Evolutionary conservation across 2,113 vertebrate species (phyloP).

Genomic region (Pseudorhombus dupliciocellatus): DNA sequence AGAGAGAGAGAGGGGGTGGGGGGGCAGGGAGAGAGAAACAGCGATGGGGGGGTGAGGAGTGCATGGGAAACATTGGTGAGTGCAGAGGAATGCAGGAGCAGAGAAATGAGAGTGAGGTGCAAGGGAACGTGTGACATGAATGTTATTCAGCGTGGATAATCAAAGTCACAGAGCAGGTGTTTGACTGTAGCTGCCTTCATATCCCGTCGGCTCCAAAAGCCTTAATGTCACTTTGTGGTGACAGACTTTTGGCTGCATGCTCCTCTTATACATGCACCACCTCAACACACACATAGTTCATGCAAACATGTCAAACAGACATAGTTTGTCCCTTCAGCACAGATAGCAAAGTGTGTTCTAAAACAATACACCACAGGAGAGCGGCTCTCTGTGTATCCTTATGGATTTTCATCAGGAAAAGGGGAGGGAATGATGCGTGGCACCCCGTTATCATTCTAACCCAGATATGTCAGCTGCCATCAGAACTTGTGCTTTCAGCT

Average conservation of each 20-base stretch:
- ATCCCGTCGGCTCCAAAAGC: not conserved
- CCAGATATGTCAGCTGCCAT: conserved; percentile 76
- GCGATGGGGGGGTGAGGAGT: conserved; percentile 21
- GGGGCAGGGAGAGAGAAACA: conserved; percentile 9
- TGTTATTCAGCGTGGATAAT: conserved; percentile 55
- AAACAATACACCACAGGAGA: conserved; percentile 54
- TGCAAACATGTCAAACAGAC: conserved; percentile 55
- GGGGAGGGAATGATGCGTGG: conserved; percentile 27
- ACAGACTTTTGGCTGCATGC: not conserved
- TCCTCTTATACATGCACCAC: conserved; percentile 8
- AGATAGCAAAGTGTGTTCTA: conserved; percentile 17
- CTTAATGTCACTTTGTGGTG: not conserved
- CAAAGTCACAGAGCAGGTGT: conserved; percentile 39
- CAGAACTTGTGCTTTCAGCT: conserved; percentile 64
- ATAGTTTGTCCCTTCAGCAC: conserved; percentile 54
- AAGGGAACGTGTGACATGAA: conserved; percentile 38
- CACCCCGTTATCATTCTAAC: conserved; percentile 71
- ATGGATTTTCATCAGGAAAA: conserved; percentile 52
- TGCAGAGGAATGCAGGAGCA: conserved; percentile 38
- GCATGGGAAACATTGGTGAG: conserved; percentile 17
- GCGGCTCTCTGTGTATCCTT: conserved; percentile 20
- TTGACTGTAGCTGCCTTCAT: conserved; percentile 33
- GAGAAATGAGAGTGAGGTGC: conserved; percentile 36
- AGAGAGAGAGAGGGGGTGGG: not conserved
- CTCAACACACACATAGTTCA: conserved; percentile 31